Evolutionary conservation across 2,113 vertebrate genomes (phyloP).

Genomic region (Lepidothrix coronata): DNA sequence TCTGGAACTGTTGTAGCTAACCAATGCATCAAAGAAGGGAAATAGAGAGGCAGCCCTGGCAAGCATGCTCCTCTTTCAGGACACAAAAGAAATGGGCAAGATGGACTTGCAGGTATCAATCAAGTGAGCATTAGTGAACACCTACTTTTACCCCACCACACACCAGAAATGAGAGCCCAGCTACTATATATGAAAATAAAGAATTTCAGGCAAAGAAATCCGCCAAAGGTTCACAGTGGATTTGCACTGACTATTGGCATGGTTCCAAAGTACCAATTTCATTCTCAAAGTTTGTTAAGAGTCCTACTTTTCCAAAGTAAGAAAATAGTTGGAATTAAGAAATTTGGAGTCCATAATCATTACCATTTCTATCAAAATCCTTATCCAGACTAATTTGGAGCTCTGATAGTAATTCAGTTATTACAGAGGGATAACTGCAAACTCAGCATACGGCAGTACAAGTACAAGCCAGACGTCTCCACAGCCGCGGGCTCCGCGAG

Average conservation of each 20-base stretch:
- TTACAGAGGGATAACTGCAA: background rate
- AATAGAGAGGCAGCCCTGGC: background rate
- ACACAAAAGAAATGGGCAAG: background rate
- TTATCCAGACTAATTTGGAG: accelerated
- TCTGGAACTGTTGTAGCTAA: background rate
- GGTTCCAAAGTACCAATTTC: background rate
- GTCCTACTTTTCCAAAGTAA: background rate
- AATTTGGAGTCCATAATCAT: background rate
- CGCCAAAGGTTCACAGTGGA: background rate
- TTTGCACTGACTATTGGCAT: background rate
- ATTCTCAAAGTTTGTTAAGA: background rate
- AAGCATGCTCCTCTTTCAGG: background rate
- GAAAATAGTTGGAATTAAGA: background rate
- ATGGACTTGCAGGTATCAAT: background rate
- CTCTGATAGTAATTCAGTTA: background rate
- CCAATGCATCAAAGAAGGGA: background rate
- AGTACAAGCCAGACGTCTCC: background rate
- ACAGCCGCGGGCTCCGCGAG: background rate
- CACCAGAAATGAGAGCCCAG: background rate
- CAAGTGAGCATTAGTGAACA: background rate
- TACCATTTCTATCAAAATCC: background rate
- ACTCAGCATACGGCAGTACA: background rate
- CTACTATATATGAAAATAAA: background rate
- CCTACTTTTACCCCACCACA: background rate
- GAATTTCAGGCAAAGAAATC: background rate